Evolutionary conservation across 2,797 vertebrate species (phyloP), one percentile per base, ranked within the genome.

Genomic region (Valencia hispanica): DNA sequence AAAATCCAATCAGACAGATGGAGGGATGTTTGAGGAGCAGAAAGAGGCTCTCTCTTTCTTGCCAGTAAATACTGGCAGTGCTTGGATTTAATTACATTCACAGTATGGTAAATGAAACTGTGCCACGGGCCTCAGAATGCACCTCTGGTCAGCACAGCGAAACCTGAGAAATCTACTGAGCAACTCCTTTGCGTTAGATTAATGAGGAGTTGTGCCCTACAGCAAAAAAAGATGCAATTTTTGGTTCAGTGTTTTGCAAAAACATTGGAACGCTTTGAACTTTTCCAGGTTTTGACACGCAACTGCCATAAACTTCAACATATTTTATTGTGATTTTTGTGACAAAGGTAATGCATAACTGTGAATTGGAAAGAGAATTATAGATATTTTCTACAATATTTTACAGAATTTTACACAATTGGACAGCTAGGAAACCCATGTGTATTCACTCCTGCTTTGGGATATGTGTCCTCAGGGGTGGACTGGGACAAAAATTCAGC

Each of bases 51-150:
- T 69, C 81, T 83, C 85, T 74, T 78, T 85, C 77, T 70, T 89
- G 94, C 94, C 93, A 94, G 93, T 92, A 93, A 95, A 94, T 86
- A 93, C 94, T 95, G 94, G 93, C 94, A 94, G 89, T 87, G 86
- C 90, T 92, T 92, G 92, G 89, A 94, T 94, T 95, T 95, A 96
- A 96, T 96, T 96, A 95, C 92, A 92, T 94, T 95, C 95, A 94
- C 95, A 95, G 94, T 95, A 95, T 95, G 94, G 93, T 93, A 92
- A 96, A 92, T 77, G 79, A 79, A 93, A 88, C 79, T 41, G 59
- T 93, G 93, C 94, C 92, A 94, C 85, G 22, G 91, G 93, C 85
- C 72, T 81, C 84, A 75, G 71, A 92, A 93, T 79, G 74, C 86
- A 92, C 90, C 91, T 92, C 88, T 87, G 92, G 80, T 90, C 84